Conservation (phyloP, 2,797 vertebrate genomes). For the Limnodromus scolopaceus region DNA sequence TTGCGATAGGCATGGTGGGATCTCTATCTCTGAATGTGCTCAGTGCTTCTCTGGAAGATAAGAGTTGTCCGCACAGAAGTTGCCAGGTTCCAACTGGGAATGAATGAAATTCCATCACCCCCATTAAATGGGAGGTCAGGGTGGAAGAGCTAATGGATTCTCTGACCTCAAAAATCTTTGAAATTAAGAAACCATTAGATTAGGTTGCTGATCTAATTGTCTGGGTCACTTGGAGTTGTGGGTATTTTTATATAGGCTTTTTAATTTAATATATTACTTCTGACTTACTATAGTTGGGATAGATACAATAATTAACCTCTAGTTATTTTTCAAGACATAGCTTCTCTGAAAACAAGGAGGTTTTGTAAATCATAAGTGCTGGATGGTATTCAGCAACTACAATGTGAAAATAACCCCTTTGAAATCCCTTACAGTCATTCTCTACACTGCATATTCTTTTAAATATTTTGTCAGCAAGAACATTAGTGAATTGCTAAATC, state of each 20-base stretch:
- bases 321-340: background rate
- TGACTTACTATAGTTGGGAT: background rate
- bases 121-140: slow-evolving; percentile 28
- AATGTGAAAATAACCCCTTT: background rate
- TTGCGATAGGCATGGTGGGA: background rate
- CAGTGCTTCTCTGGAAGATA: background rate
- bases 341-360: background rate
- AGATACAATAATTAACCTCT: background rate
- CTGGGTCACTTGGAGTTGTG: background rate
- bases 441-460: background rate
- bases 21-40: background rate
- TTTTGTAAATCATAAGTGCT: background rate
- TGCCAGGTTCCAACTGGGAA: background rate
- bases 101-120: slow-evolving; percentile 41
- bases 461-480: slow-evolving; percentile 53
- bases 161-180: slow-evolving; percentile 39
- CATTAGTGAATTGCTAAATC: slow-evolving; percentile 65
- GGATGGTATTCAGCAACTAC: background rate
- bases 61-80: background rate
- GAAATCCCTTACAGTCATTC: background rate
- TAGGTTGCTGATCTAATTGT: slow-evolving; percentile 37
- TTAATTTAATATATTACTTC: background rate
- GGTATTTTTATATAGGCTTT: background rate
- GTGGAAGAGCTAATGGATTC: slow-evolving; percentile 47
- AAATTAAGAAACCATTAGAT: slow-evolving; percentile 52